Evolutionary conservation across 2,113 vertebrate species (phyloP), one percentile per base, ranked within the genome.

Genomic region (Lepisosteus oculatus): DNA sequence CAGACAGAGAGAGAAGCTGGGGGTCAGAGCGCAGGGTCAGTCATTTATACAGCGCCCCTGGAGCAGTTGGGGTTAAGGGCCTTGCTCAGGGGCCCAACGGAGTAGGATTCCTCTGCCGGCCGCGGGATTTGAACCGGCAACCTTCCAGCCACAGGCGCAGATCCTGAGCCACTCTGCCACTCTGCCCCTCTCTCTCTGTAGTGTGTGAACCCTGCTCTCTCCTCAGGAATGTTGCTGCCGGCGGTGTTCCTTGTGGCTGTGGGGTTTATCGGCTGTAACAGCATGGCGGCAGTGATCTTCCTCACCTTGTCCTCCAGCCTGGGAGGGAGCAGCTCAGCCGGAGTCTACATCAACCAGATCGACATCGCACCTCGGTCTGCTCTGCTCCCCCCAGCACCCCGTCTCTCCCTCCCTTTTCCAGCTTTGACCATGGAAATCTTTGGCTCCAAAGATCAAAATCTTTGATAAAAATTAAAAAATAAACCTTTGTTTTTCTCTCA

Each of bases 321-420:
- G 0, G 88, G 84, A n/a, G 91, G 85, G 6, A 15, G 12, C 74
- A 85, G 79, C 1, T 67, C 84, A 3, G 61, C 88, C 1, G 93
- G 93, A 63, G 89, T 92, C 78, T 90, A 72, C 76, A 87, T 92
- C 13, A 94, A 94, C 85, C 93, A 93, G 69, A 88, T 94, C 0
- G 92, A 94, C 81, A 93, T 93, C 14, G 92, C 91, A 1, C 92
- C 92, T 3, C 84, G 86, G 92, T 93, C 76, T 17, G 42, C 29
- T 67, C 61, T 76, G 76, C 2, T 61, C 17, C 15, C n/a, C 13
- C 41, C 68, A 59, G 6, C 6, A 43, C 55, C 4, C 29, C 4
- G 17, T 8, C 55, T 51, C 44, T 71, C 13, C n/a, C 43, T 61
- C 69, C 45, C 43, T 62, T 9, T 9, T 29, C 9, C 55, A n/a